Percentiles rank a stretch among this genome's conserved stretches.
phyloP scores from a whole-genome alignment of 2,888 invertebrate species.

The Autographa gamma region DNA sequence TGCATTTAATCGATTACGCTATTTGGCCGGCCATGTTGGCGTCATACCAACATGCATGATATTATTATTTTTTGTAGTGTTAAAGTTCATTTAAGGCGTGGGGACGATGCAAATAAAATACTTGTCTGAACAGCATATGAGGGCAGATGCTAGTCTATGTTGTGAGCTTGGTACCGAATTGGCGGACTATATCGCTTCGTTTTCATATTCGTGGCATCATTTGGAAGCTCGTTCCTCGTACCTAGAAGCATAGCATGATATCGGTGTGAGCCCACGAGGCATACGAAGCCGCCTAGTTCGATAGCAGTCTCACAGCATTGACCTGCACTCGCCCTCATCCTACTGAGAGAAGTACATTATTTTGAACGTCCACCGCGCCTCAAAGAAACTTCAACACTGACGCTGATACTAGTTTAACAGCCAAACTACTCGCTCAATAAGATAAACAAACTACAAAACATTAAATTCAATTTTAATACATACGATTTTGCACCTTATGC shows the following conservation, averaged over 20 bases:
- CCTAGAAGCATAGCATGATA: not conserved
- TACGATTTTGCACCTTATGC: not conserved
- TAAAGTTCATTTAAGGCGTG: constrained; percentile 1
- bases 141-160: not conserved
- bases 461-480: not conserved
- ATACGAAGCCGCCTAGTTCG: not conserved
- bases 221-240: not conserved
- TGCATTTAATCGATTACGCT: not conserved
- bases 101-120: not conserved
- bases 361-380: constrained; percentile 4
- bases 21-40: not conserved
- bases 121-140: not conserved
- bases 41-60: not conserved
- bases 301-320: not conserved
- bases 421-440: not conserved
- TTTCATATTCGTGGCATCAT: not conserved
- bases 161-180: not conserved
- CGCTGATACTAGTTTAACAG: not conserved
- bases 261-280: not conserved
- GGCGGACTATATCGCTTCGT: not conserved
- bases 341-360: not conserved
- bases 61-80: not conserved
- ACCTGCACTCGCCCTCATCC: not conserved
- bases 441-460: not conserved
- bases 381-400: not conserved